Evolutionary conservation across 37 sponge, comb jelly and placozoan genomes (phyloP), one percentile per base, ranked within the genome.

Genomic region (Theonella swinhoei): DNA sequence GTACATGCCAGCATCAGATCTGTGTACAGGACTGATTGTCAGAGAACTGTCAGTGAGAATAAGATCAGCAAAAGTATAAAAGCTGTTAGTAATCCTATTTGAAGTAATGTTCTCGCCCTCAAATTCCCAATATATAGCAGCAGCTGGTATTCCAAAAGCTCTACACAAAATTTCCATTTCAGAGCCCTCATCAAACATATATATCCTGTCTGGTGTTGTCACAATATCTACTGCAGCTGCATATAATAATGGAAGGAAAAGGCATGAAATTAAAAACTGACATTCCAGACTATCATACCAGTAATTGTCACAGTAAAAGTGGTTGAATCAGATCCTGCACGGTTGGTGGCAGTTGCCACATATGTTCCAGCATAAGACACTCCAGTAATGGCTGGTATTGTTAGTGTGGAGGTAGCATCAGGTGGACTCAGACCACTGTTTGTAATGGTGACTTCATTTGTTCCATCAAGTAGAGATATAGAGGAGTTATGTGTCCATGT

Each of bases 1-100:
- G n/a, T n/a, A n/a, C n/a, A n/a, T n/a, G n/a, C n/a, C n/a, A 62
- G 86, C 82, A 38, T 85, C 91, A 32, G 26, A 33, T 77, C 78
- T 75, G 35, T 7, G 74, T 0, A 54, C 31, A 34, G 42, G 37
- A 22, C 28, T 28, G 1, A 74, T 41, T n/a, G n/a, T n/a, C n/a
- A n/a, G n/a, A n/a, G n/a, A n/a, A n/a, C n/a, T n/a, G n/a, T n/a
- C n/a, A n/a, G n/a, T n/a, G n/a, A n/a, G n/a, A n/a, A n/a, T n/a
- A n/a, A n/a, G n/a, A n/a, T n/a, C n/a, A n/a, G n/a, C n/a, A n/a
- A n/a, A n/a, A n/a, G n/a, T n/a, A n/a, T n/a, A n/a, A n/a, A n/a
- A n/a, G n/a, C n/a, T 47, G 54, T 14, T 47, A 14, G 54, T 14
- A 47, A 14, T 47, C 14, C 14, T 14, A 47, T 47, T 47, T 47